Percentiles rank a stretch among this genome's conserved stretches.
phyloP scores from a whole-genome alignment of 2,797 vertebrate genomes.

The Xyrichtys novacula region DNA sequence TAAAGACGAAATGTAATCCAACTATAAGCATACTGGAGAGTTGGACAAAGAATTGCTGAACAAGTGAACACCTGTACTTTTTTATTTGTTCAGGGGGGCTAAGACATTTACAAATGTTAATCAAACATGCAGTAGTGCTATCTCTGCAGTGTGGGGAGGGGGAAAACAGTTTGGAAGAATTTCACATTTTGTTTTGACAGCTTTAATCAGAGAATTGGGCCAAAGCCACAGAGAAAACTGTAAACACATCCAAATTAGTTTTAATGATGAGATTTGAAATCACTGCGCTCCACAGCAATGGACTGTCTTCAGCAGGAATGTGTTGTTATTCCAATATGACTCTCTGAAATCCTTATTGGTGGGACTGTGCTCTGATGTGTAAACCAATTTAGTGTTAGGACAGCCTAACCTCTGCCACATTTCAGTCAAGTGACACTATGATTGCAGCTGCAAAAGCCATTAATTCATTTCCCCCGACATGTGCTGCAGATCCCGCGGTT shows the following conservation, averaged over 20 bases:
- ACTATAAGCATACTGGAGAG: too few relatives aligned
- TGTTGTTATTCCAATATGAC: not conserved
- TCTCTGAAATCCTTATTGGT: not conserved
- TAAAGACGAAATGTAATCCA: too few relatives aligned
- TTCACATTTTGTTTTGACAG: too few relatives aligned
- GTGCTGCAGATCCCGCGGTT: conserved; percentile 13
- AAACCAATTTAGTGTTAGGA: conserved; percentile 13
- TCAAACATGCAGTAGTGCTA: too few relatives aligned
- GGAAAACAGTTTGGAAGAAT: too few relatives aligned
- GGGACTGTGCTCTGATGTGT: conserved; percentile 5
- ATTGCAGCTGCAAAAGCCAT: conserved; percentile 25
- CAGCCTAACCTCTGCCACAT: not conserved
- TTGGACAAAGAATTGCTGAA: too few relatives aligned
- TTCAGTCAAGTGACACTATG: conserved; percentile 18
- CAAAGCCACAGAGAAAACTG: not conserved
- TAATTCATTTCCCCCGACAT: conserved; percentile 12
- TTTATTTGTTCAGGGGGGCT: too few relatives aligned
- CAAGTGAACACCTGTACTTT: too few relatives aligned
- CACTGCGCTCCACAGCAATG: not conserved
- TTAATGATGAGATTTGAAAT: not conserved
- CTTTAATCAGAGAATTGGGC: too few relatives aligned
- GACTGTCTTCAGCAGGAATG: not conserved
- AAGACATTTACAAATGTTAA: too few relatives aligned
- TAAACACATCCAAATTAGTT: not conserved
- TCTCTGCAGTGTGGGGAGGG: too few relatives aligned